Conservation (phyloP, 2,797 vertebrate genomes). For the Lophura swinhoii region DNA sequence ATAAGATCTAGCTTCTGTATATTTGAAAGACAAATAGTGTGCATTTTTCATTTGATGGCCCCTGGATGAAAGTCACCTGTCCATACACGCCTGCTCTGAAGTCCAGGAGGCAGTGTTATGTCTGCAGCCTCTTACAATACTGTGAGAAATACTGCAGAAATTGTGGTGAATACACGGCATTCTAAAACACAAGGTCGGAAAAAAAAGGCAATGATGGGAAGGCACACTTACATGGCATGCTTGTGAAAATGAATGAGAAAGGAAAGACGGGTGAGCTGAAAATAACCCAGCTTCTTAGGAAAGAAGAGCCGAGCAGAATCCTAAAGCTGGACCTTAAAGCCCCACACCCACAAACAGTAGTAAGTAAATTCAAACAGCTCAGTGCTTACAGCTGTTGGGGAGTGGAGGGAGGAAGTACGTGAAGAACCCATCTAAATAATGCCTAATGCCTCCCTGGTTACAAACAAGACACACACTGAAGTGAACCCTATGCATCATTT, state of each 20-base stretch:
- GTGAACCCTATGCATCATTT: not conserved
- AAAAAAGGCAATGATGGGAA: not conserved
- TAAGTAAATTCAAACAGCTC: not conserved
- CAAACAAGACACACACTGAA: not conserved
- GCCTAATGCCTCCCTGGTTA: not conserved
- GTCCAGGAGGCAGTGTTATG: not conserved
- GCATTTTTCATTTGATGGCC: not conserved
- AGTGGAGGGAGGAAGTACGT: not conserved
- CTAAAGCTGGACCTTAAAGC: not conserved
- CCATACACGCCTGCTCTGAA: not conserved
- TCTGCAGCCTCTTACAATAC: not conserved
- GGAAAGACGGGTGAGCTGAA: not conserved
- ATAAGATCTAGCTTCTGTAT: not conserved
- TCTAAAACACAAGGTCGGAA: not conserved
- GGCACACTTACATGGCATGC: not conserved
- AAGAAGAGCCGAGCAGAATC: not conserved
- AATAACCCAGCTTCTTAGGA: not conserved
- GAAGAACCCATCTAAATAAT: not conserved
- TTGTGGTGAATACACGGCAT: not conserved
- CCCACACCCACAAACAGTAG: not conserved
- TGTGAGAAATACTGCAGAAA: not conserved
- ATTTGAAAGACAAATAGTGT: not conserved
- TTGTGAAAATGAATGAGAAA: not conserved
- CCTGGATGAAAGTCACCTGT: not conserved
- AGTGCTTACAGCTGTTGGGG: not conserved